A percentile compares a stretch with the other conserved stretches of the same genome.
phyloP scores from a whole-genome alignment of 2,797 vertebrate species.

The Kryptolebias ocellatus region DNA sequence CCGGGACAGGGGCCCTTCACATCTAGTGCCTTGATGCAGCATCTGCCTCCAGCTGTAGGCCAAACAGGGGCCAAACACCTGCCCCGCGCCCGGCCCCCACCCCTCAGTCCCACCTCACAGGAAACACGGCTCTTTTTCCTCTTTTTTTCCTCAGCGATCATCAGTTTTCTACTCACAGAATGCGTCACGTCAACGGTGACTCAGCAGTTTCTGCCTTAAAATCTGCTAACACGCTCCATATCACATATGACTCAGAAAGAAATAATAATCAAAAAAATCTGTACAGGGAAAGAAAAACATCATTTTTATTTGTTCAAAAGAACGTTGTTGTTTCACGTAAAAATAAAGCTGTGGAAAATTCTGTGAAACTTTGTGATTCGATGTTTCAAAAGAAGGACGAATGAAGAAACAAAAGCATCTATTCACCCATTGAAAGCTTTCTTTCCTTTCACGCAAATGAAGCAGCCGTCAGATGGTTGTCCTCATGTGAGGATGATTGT shows the following conservation, averaged over 20 bases:
- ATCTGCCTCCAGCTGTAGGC: slow-evolving; percentile 82
- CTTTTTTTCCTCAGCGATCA: slow-evolving; percentile 4
- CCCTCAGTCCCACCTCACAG: slow-evolving; percentile 65
- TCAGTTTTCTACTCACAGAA: background rate
- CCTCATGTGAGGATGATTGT: slow-evolving; percentile 47
- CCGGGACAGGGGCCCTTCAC: slow-evolving; percentile 81
- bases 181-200: slow-evolving; percentile 43
- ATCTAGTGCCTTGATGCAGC: slow-evolving; percentile 96
- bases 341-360: slow-evolving; percentile 67
- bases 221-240: slow-evolving; percentile 62
- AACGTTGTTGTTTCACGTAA: slow-evolving; percentile 75
- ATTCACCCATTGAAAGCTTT: slow-evolving; percentile 32
- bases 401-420: slow-evolving; percentile 13
- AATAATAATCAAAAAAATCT: slow-evolving; percentile 40
- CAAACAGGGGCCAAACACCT: slow-evolving; percentile 78
- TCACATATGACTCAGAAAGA: slow-evolving; percentile 16
- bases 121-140: slow-evolving; percentile 26
- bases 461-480: slow-evolving; percentile 35
- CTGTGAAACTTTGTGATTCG: slow-evolving; percentile 66
- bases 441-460: background rate
- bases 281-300: slow-evolving; percentile 54
- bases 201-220: slow-evolving; percentile 88
- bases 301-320: slow-evolving; percentile 76
- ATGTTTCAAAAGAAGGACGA: slow-evolving; percentile 55
- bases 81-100: slow-evolving; percentile 65